Evolutionary conservation across 2,113 vertebrate species (phyloP).

Genomic region (Heteronetta atricapilla): DNA sequence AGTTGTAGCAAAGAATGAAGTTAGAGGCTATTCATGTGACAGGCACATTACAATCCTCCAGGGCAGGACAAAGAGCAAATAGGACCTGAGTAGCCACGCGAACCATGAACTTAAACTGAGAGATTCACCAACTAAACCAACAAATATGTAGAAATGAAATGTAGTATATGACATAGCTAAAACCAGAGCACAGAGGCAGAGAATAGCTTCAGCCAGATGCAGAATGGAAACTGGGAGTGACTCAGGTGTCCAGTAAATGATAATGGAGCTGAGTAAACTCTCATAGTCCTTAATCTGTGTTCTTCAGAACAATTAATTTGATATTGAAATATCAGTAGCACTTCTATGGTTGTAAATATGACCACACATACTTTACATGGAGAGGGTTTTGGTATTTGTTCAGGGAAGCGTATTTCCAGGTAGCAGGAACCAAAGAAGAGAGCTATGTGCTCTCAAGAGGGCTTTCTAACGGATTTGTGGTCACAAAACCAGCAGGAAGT

Average conservation of each 20-base stretch:
- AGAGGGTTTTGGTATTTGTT: not conserved
- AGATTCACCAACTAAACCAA: not conserved
- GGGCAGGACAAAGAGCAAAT: not conserved
- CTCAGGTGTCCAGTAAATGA: not conserved
- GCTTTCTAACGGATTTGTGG: not conserved
- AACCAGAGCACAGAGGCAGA: not conserved
- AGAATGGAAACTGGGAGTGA: not conserved
- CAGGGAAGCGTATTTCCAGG: fast-evolving
- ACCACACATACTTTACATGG: fast-evolving
- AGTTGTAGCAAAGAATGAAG: not conserved
- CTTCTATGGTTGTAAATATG: not conserved
- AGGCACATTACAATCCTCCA: not conserved
- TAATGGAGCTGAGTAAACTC: not conserved
- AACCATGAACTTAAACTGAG: not conserved
- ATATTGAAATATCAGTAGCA: not conserved
- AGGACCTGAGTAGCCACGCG: not conserved
- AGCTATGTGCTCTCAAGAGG: not conserved
- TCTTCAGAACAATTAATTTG: not conserved
- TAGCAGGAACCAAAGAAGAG: not conserved
- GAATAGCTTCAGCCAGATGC: not conserved
- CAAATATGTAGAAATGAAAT: not conserved
- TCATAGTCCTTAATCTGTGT: not conserved
- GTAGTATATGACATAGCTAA: not conserved
- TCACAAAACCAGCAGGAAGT: not conserved
- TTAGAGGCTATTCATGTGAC: not conserved